Conservation (phyloP, 2,113 vertebrate species). For the Scolopax mira region DNA sequence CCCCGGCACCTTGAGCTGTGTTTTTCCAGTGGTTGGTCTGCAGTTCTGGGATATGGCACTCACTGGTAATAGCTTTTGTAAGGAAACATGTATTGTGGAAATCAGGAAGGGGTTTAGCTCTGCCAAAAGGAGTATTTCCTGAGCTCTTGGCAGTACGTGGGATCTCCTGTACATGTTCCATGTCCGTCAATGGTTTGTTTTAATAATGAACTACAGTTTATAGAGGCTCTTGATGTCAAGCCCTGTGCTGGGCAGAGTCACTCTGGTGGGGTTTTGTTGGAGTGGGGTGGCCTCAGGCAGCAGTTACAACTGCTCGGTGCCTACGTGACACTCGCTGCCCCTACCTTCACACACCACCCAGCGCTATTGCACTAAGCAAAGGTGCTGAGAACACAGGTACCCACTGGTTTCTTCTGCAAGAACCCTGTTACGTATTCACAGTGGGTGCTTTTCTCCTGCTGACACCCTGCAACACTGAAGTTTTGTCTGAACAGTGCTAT, state of each 20-base stretch:
- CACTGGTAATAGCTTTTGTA: background rate
- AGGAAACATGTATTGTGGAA: background rate
- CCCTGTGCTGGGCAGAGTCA: background rate
- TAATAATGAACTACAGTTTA: background rate
- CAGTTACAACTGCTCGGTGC: slow-evolving; percentile 1
- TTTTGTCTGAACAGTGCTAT: background rate
- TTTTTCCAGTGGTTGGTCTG: background rate
- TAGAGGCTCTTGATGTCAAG: background rate
- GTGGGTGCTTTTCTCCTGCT: background rate
- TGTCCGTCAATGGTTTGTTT: background rate
- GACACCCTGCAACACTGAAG: background rate
- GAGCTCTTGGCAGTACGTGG: background rate
- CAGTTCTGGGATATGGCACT: background rate
- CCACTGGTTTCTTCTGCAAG: background rate
- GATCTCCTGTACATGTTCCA: background rate
- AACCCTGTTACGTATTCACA: background rate
- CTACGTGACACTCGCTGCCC: background rate
- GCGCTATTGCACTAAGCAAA: fast-evolving
- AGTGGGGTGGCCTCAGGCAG: background rate
- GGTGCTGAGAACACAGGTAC: background rate
- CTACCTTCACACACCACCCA: background rate
- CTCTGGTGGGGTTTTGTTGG: background rate
- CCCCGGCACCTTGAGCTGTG: background rate
- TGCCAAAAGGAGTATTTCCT: background rate
- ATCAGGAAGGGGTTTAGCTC: background rate